Conservation (phyloP, 2,888 invertebrate genomes). For the Noctua janthina region DNA sequence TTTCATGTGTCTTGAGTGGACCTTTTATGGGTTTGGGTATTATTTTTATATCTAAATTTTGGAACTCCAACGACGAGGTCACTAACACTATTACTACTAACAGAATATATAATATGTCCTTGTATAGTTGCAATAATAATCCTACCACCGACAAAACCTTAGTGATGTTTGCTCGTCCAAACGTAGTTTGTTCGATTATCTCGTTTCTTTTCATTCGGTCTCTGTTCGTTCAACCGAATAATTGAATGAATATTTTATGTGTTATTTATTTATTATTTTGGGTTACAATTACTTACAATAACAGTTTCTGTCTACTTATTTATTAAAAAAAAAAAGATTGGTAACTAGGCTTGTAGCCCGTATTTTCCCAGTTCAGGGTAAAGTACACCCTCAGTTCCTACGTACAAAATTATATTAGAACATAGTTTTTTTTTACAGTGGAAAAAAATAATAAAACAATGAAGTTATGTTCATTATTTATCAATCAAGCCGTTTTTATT, state of each 20-base stretch:
- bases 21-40: not conserved
- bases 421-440: not conserved
- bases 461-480: constrained; percentile 26
- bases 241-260: constrained; percentile 47
- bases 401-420: not conserved
- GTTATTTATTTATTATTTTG: not conserved
- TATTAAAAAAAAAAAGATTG: too few relatives aligned
- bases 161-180: constrained; percentile 19
- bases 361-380: not conserved
- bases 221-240: constrained; percentile 19
- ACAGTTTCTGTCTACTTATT: not conserved
- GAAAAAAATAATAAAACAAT: not conserved
- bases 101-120: not conserved
- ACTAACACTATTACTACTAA: not conserved
- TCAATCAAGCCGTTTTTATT: constrained; percentile 26
- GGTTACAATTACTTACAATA: not conserved
- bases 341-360: not conserved
- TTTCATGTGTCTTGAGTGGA: not conserved
- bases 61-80: constrained; percentile 3
- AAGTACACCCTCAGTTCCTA: not conserved
- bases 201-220: constrained; percentile 32
- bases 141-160: constrained; percentile 1
- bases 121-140: constrained; percentile 16
- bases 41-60: not conserved
- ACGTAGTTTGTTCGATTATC: constrained; percentile 34